Conservation (phyloP, 2,888 invertebrate species). For the Eumerus sabulonum region DNA sequence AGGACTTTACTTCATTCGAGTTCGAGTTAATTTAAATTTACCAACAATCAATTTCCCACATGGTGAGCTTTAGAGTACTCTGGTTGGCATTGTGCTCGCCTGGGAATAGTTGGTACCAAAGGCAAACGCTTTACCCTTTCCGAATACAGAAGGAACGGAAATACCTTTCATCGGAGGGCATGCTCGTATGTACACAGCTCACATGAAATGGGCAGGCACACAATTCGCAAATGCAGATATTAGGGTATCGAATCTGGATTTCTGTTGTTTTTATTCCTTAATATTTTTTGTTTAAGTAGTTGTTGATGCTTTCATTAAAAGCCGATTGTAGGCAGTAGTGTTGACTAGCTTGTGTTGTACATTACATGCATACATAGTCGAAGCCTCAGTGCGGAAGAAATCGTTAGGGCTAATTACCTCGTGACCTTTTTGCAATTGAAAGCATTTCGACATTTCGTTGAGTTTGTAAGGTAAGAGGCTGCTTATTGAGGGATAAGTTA, state of each 20-base stretch:
- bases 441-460: no score
- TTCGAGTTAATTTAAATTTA: conserved; percentile 68
- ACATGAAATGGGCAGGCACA: conserved; percentile 51
- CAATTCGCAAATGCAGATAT: conserved; percentile 63
- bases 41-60: conserved; percentile 69
- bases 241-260: conserved; percentile 53
- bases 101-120: conserved; percentile 10
- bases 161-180: conserved; percentile 59
- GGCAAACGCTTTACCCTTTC: conserved; percentile 25
- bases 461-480: no score
- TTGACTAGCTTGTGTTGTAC: no score
- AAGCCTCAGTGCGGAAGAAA: conserved; percentile 46
- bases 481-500: no score
- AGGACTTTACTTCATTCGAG: conserved; percentile 26
- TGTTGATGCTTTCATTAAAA: no score
- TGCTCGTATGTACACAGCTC: conserved; percentile 2
- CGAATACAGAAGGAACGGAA: conserved; percentile 53
- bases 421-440: conserved; percentile 52
- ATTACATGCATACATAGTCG: no score
- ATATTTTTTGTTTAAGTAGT: no score
- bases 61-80: conserved; percentile 30
- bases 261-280: no score
- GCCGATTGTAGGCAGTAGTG: no score
- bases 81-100: conserved; percentile 2
- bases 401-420: conserved; percentile 59